Percentiles rank a stretch among this genome's conserved stretches.
These are phyloP conservation scores for Drosophila demipolita DNA, from an alignment of 2,888 invertebrate species.

Conservation along the genomic window DNA sequence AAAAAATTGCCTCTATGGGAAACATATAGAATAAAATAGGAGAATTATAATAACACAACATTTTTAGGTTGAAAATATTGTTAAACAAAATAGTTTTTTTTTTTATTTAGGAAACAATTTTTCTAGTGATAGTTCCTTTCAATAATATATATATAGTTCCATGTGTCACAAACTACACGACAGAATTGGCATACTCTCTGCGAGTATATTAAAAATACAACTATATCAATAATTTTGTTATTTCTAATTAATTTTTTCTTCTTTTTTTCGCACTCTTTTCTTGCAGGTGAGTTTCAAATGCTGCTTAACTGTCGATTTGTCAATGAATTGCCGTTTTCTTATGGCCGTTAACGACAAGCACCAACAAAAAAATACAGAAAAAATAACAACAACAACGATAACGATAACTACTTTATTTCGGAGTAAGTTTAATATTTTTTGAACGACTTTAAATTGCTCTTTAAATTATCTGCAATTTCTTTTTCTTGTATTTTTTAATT, in stretches of 20 bases:
- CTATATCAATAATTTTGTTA: neutral
- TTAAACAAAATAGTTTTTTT: too few relatives aligned
- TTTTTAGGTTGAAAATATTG: too few relatives aligned
- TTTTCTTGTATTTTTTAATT: neutral
- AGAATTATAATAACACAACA: too few relatives aligned
- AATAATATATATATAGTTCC: neutral
- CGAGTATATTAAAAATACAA: neutral
- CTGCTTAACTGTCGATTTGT: slow-evolving; percentile 16
- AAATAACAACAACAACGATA: slow-evolving; percentile 5
- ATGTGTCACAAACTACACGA: neutral
- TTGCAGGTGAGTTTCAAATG: slow-evolving; percentile 45
- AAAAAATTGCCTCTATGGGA: too few relatives aligned
- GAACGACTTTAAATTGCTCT: slow-evolving; percentile 19
- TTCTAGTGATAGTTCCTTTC: too few relatives aligned
- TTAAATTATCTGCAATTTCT: neutral
- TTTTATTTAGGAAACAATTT: too few relatives aligned
- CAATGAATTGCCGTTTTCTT: slow-evolving; percentile 18
- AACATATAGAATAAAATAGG: too few relatives aligned
- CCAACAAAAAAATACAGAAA: neutral
- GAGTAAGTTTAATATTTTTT: neutral
- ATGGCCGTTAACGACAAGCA: slow-evolving; percentile 9
- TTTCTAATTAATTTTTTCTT: slow-evolving; percentile 11
- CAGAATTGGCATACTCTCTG: neutral
- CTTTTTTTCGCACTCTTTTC: slow-evolving; percentile 7
- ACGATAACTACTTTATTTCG: slow-evolving; percentile 1